Evolutionary conservation across 1,140 invertebrate species (phyloP), one percentile per base, ranked within the genome.

Genomic region (Bombus consobrinus): DNA sequence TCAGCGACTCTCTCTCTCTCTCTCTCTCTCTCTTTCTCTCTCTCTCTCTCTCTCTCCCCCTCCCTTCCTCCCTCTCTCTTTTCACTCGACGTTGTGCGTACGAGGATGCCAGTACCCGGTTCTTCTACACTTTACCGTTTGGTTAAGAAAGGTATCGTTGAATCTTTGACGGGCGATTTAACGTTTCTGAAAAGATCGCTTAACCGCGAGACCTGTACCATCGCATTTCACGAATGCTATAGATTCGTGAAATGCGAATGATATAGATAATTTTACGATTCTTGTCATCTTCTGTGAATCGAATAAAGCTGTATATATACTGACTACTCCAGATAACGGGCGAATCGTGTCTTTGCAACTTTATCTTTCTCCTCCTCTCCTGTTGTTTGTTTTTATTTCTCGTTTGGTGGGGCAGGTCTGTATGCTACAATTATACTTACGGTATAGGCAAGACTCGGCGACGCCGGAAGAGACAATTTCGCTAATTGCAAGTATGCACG

Each of bases 141-240:
- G 74, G 64, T 32, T 47, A 78, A 79, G 83, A 22, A 22, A 79
- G 75, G 12, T 79, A 84, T 84, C 82, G 53, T 53, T 47, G 47
- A 66, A 79, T 79, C 66, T 84, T 71, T 79, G 75, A 79, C 82
- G 53, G 75, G 53, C 39, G 37, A 79, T 79, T 84, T 84, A 47
- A 79, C 43, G 59, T 71, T 75, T 59, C 25, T 34, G 32, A 78
- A 83, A 77, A 78, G 47, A 71, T 78, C 25, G 82, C 32, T 34
- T n/a, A 25, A 73, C 80, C 69, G 18, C 12, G 47, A 64, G 39
- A 62, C 73, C 80, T 4, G 43, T 43, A 4, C 3, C 13, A 3
- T 43, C 41, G 41, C 39, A 4, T 43, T 15, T 43, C 13, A 15
- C 43, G 43, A 43, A 43, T 4, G 43, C 13, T 12, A 39, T 43